Base-by-base conservation (phyloP, 2,888 invertebrate genomes). In the Frankliniella intonsa region DNA sequence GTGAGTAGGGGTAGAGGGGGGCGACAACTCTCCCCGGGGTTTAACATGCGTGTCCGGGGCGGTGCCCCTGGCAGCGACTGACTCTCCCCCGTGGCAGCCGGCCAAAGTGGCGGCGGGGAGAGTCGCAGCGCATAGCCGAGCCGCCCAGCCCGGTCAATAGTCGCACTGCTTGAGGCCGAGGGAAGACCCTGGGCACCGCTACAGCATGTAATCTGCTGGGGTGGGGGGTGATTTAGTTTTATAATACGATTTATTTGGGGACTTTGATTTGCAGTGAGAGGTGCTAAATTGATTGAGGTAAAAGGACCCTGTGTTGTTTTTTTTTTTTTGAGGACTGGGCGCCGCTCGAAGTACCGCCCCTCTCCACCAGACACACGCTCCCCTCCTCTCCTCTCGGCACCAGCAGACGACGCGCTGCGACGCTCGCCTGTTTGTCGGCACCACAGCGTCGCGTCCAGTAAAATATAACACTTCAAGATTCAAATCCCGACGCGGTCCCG, bases 401-500 rank as follows among this genome's bases (percentile, higher is more conserved):
- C 69, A 17, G 14, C 14, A 14, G 55, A 11, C 69, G 69, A n/a
- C 69, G 22, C 69, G 22, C 69, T 22, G 10, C 65, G 22, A 22
- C 22, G 69, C 55, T 55, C 5, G 55, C 19, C 19, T 14, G 55
- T 55, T 55, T 55, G 55, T 55, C 19, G 55, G 14, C 55, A 12
- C 17, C 55, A 12, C 17, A 14, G 55, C 55, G 14, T 19, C 5
- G 14, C 14, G 69, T 76, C 25, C 69, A 25, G 69, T 25, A 25
- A 25, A 76, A 76, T 76, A 76, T 76, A 76, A 76, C 69, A 76
- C 69, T 76, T 76, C 69, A 76, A 22, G 69, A 76, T 76, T 76
- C 69, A 76, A 76, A 76, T 76, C 69, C 69, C 25, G 69, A 9
- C 22, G 22, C 25, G 69, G 25, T 76, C 69, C 69, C 69, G 10